Base-by-base conservation (phyloP, 2,113 vertebrate genomes). In the Ellobius talpinus region DNA sequence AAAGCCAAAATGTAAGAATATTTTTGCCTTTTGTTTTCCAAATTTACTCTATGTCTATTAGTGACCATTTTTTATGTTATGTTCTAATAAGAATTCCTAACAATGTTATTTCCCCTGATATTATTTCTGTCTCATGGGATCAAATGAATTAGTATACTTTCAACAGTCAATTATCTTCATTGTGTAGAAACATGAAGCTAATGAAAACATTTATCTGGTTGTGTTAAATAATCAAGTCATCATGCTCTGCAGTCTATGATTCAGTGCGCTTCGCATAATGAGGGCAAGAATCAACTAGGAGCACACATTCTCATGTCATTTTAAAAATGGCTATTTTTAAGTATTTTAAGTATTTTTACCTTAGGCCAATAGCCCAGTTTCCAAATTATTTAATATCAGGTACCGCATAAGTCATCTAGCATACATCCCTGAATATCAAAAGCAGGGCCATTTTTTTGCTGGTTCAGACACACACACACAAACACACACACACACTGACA, bases 131-230 rank as follows among this genome's bases (percentile, higher is more conserved):
- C 92, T 95, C 90, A 84, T 78, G 90, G 73, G 61, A 97, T 95
- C 94, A 97, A 97, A 96, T 97, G 88, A 97, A 97, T 97, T 96
- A 96, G 47, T 97, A 66, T 55, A 97, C 94, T 97, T 92, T 97
- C 88, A 97, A 82, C 96, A 96, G 91, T 97, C 86, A 93, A 91
- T 97, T 97, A 96, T 96, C 90, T 93, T 87, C 93, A 97, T 97
- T 97, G 92, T 95, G 21, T 70, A 97, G 97, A 97, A 97, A 89
- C 93, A 96, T 94, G 85, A 86, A 82, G 81, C 63, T 98, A 97
- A 98, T 97, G 90, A 95, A 96, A 97, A 93, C 89, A 97, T 91
- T 96, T 92, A 97, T 85, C 90, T 96, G 76, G 47, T 87, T 94
- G 82, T 95, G 86, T 97, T 97, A 82, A 68, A 96, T 92, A 97